These are phyloP conservation scores for Ameiurus melas DNA, from an alignment of 2,113 vertebrate species.

Conservation along the genomic window DNA sequence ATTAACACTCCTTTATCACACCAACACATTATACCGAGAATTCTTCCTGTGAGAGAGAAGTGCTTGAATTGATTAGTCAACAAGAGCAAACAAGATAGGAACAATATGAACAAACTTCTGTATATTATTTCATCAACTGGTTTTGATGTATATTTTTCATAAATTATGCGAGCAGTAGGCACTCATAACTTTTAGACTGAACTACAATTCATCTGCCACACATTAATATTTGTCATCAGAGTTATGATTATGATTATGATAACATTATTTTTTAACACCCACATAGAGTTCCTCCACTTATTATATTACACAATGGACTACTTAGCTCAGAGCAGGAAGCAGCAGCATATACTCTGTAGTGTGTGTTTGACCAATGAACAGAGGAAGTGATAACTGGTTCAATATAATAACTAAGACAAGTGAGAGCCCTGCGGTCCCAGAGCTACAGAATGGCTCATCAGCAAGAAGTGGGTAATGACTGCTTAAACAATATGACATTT, in stretches of 20 bases:
- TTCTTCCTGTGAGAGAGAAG: slow-evolving; percentile 1
- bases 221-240: neutral
- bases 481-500: neutral
- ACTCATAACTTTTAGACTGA: neutral
- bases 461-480: neutral
- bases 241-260: neutral
- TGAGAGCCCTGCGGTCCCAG: slow-evolving; percentile 5
- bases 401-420: neutral
- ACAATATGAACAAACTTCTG: neutral
- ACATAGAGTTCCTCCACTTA: neutral
- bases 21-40: neutral
- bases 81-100: neutral
- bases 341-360: neutral
- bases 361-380: slow-evolving; percentile 22
- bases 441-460: slow-evolving; percentile 24
- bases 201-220: neutral
- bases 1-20: slow-evolving; percentile 4
- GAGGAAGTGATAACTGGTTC: slow-evolving; percentile 6
- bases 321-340: neutral
- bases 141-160: neutral
- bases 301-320: slow-evolving; percentile 11
- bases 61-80: neutral
- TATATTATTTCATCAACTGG: neutral
- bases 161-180: neutral
- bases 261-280: neutral